Evolutionary conservation across 2,888 invertebrate genomes (phyloP).

Genomic region (Tetramorium bicarinatum): DNA sequence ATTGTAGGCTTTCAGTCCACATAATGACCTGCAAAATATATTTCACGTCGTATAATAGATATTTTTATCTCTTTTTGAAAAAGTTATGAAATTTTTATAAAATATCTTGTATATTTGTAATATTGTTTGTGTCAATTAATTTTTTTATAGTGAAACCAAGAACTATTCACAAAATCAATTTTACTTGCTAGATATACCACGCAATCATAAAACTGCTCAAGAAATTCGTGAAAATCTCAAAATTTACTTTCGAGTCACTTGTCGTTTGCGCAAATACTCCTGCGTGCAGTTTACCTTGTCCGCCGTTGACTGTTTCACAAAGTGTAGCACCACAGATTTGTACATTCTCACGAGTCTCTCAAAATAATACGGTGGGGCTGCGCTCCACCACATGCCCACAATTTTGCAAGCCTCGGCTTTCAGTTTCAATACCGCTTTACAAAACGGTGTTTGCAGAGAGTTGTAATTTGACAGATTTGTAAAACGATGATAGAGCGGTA

Average conservation of each 20-base stretch:
- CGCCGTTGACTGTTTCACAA: conserved; percentile 87
- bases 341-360: conserved; percentile 92
- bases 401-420: conserved; percentile 90
- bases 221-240: conserved; percentile 11
- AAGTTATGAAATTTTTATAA: neutral
- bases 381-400: conserved; percentile 92
- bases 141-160: neutral
- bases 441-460: conserved; percentile 91
- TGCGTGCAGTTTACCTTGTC: conserved; percentile 79
- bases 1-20: conserved; percentile 88
- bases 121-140: neutral
- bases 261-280: neutral
- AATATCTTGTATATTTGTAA: conserved; percentile 8
- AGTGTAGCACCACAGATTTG: conserved; percentile 90
- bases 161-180: neutral
- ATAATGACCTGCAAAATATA: conserved; percentile 54
- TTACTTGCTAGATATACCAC: neutral
- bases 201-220: neutral
- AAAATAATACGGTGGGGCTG: conserved; percentile 90
- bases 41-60: neutral
- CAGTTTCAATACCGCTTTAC: conserved; percentile 90
- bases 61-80: neutral
- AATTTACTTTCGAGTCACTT: neutral
- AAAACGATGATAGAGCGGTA: conserved; percentile 96
- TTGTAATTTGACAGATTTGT: conserved; percentile 91